Conservation (phyloP, 2,113 vertebrate species). For the Gavia stellata region DNA sequence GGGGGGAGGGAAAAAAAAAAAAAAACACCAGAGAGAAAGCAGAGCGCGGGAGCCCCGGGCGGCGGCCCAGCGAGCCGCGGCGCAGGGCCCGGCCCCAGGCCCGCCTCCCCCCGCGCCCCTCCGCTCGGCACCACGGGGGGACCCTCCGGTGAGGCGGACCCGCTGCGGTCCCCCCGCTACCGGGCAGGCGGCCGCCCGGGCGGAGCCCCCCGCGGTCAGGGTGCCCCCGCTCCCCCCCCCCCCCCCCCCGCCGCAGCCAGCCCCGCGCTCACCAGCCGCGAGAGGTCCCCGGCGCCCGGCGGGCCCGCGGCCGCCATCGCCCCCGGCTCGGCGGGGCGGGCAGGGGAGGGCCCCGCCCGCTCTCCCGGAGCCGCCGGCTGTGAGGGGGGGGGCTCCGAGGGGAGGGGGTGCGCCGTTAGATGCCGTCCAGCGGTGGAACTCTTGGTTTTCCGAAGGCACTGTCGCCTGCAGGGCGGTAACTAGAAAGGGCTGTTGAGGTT, state of each 20-base stretch:
- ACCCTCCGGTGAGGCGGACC: not conserved
- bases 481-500: no score
- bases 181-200: not conserved
- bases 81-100: not conserved
- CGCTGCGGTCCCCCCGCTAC: not conserved
- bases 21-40: not conserved
- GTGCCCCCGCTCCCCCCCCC: not conserved
- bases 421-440: rapidly evolving
- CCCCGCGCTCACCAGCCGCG: slow-evolving; percentile 46
- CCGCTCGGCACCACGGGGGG: not conserved
- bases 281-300: not conserved
- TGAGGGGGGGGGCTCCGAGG: no score
- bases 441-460: no score
- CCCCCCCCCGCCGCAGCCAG: no score
- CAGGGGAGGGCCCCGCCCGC: not conserved
- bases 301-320: not conserved
- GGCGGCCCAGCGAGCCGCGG: not conserved
- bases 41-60: not conserved
- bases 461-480: rapidly evolving
- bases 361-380: no score
- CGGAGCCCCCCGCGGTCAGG: not conserved
- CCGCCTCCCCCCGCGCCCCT: not conserved
- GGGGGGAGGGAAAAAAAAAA: not conserved
- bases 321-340: not conserved
- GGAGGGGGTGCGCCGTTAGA: rapidly evolving